A percentile compares a stretch with the other conserved stretches of the same genome.
Conservation (phyloP, 2,113 vertebrate species). For the Centropus unirufus region DNA sequence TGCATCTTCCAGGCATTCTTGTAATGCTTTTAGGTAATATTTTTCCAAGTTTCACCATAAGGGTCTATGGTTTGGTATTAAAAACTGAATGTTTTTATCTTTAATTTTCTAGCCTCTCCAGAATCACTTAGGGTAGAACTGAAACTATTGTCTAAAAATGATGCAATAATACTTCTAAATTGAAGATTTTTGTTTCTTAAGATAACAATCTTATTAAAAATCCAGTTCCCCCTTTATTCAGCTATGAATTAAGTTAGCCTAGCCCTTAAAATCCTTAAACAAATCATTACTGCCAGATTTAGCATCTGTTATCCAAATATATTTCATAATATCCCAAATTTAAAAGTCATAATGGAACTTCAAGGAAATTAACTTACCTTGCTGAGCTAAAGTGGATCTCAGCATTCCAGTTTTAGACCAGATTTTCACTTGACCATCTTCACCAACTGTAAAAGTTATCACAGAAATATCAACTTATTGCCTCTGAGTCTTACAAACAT, state of each 20-base stretch:
- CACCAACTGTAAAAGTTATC: conserved; percentile 84
- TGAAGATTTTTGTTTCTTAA: background rate
- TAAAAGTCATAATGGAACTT: background rate
- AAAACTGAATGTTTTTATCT: background rate
- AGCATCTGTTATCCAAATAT: background rate
- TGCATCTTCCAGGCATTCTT: background rate
- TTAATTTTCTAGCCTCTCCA: background rate
- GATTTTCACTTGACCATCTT: conserved; percentile 98
- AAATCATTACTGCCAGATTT: background rate
- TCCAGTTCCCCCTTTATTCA: background rate
- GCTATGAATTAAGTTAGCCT: background rate
- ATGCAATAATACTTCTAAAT: background rate
- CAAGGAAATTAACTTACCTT: conserved; percentile 80
- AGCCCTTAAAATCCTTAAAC: background rate
- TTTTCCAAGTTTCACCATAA: background rate
- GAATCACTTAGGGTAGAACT: background rate
- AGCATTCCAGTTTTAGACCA: conserved; percentile 99
- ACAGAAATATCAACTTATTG: background rate
- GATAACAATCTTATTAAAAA: background rate
- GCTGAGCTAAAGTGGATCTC: conserved; percentile 91
- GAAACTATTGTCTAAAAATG: background rate
- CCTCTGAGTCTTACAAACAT: background rate
- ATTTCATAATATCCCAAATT: background rate
- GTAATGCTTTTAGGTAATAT: background rate
- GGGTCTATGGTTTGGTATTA: background rate